These are phyloP conservation scores for Alethe castanea DNA, from an alignment of 2,113 vertebrate genomes.

Conservation along the genomic window DNA sequence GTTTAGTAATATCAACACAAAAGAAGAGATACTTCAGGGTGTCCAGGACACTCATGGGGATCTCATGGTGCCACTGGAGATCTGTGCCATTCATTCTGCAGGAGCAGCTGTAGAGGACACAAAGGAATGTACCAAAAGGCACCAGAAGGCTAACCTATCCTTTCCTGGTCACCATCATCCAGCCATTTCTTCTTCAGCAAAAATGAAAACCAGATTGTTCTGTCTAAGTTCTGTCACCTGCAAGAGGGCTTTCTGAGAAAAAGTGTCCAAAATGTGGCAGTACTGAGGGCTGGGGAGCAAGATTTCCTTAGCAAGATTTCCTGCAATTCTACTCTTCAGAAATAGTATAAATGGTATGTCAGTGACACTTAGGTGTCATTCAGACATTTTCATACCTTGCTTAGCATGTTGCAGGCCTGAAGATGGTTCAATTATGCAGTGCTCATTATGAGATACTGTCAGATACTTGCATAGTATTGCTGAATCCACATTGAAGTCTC, in stretches of 20 bases:
- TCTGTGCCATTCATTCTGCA: background rate
- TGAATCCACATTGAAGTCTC: background rate
- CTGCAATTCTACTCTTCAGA: background rate
- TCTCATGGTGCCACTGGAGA: background rate
- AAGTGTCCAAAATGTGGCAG: background rate
- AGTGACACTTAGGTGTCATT: background rate
- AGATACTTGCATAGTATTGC: background rate
- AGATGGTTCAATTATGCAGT: background rate
- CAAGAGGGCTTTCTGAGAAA: background rate
- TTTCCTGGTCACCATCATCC: background rate
- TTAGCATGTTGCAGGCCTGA: background rate
- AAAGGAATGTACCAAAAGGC: background rate
- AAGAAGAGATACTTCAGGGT: background rate
- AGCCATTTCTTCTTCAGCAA: background rate
- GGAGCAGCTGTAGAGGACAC: background rate
- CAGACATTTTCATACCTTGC: background rate
- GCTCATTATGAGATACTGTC: background rate
- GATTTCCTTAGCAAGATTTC: background rate
- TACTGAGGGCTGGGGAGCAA: background rate
- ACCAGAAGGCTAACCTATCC: background rate
- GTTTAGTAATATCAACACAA: background rate
- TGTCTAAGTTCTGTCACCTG: background rate
- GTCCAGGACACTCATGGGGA: background rate
- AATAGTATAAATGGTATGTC: background rate
- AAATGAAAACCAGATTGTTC: background rate